Evolutionary conservation across 1,140 invertebrate species (phyloP).

Genomic region (Drosophila novamexicana): DNA sequence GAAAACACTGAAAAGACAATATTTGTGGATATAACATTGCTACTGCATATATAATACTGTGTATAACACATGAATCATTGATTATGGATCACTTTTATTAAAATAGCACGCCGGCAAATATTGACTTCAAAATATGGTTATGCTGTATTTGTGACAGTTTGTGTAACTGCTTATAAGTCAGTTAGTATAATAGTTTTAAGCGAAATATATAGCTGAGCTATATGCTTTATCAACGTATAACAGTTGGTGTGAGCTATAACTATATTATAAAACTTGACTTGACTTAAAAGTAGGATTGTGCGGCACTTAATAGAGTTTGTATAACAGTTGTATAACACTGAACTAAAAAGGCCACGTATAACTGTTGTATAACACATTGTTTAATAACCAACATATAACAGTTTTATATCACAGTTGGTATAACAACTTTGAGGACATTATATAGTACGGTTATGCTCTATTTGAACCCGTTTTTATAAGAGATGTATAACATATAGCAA

Average conservation of each 20-base stretch:
- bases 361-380: too few species aligned
- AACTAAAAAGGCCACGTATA: too few species aligned
- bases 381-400: too few species aligned
- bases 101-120: not conserved
- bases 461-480: too few species aligned
- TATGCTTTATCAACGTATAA: too few species aligned
- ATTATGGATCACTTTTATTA: not conserved
- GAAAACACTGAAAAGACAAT: not conserved
- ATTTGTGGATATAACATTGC: not conserved
- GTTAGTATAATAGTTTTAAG: constrained; percentile 2
- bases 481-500: too few species aligned
- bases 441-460: too few species aligned
- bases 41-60: not conserved
- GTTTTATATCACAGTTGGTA: too few species aligned
- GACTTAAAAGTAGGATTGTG: too few species aligned
- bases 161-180: not conserved
- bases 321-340: not conserved
- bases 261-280: not conserved
- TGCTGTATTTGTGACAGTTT: not conserved
- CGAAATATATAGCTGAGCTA: not conserved
- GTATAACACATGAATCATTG: not conserved
- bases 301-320: not conserved
- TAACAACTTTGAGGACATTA: too few species aligned
- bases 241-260: not conserved
- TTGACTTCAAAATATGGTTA: not conserved